Percentiles rank a stretch among this genome's conserved stretches.
Conservation (phyloP, 2,797 vertebrate species). For the Sebastes matsubarae region DNA sequence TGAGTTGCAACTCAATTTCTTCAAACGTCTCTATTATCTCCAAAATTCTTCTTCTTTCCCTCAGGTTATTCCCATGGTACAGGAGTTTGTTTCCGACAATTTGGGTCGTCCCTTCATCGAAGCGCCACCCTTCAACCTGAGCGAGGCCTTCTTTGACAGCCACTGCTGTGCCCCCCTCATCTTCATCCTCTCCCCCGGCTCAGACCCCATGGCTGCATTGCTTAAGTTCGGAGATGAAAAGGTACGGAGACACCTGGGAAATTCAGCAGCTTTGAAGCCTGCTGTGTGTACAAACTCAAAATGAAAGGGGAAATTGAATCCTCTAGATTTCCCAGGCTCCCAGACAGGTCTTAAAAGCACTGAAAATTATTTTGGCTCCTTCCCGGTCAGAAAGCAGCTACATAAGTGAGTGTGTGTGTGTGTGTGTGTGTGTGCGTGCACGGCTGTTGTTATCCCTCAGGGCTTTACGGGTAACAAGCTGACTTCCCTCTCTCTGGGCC, state of each 20-base stretch:
- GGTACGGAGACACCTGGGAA: slow-evolving; percentile 71
- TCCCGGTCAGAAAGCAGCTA: background rate
- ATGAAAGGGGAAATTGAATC: slow-evolving; percentile 44
- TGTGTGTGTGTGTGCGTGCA: background rate
- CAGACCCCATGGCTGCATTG: slow-evolving; percentile 89
- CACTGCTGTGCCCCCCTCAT: slow-evolving; percentile 88
- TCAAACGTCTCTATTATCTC: background rate
- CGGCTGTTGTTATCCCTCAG: slow-evolving; percentile 67
- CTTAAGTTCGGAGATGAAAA: slow-evolving; percentile 91
- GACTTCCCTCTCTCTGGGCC: slow-evolving; percentile 90
- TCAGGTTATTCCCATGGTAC: slow-evolving; percentile 89
- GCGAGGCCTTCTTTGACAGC: slow-evolving; percentile 87
- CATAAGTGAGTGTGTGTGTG: background rate
- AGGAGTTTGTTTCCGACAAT: slow-evolving; percentile 85
- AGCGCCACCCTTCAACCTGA: slow-evolving; percentile 89
- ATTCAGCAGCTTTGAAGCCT: slow-evolving; percentile 38
- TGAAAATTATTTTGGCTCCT: slow-evolving; percentile 5
- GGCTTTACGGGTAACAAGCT: slow-evolving; percentile 88
- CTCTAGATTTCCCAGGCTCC: slow-evolving; percentile 9
- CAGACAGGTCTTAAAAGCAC: slow-evolving; percentile 18
- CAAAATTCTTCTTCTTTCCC: background rate
- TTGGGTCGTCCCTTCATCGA: slow-evolving; percentile 88
- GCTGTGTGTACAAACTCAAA: slow-evolving; percentile 46
- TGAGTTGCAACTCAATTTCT: background rate
- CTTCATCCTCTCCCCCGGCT: slow-evolving; percentile 90